These are phyloP conservation scores for Microctenopoma stevenorrisi DNA, from an alignment of 2,797 vertebrate species.

Conservation along the genomic window DNA sequence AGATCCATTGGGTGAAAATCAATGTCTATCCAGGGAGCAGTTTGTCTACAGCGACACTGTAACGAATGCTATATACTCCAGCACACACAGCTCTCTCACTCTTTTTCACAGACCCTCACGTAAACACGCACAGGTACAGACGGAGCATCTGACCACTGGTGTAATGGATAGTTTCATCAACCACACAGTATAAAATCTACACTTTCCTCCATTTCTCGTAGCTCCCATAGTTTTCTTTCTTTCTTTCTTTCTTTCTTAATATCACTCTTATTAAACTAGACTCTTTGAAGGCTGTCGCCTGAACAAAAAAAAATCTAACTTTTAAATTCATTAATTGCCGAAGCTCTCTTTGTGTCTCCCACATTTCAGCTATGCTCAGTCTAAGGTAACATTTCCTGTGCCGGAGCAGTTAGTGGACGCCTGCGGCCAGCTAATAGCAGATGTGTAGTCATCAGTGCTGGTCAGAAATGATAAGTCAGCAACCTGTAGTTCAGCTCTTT, in stretches of 20 bases:
- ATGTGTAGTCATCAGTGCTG: constrained; percentile 63
- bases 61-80: constrained; percentile 73
- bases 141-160: constrained; percentile 7
- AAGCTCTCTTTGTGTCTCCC: background rate
- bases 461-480: constrained; percentile 68
- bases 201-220: constrained; percentile 7
- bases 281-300: too few relatives aligned
- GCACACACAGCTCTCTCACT: constrained; percentile 43
- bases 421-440: constrained; percentile 61
- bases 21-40: constrained; percentile 80
- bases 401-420: constrained; percentile 65
- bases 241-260: too few relatives aligned
- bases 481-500: constrained; percentile 63
- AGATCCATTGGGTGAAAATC: constrained; percentile 83
- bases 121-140: constrained; percentile 35
- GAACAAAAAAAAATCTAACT: too few relatives aligned
- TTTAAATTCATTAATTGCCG: too few relatives aligned
- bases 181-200: constrained; percentile 11
- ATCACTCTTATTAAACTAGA: too few relatives aligned
- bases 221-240: background rate
- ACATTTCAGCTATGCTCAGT: constrained; percentile 55
- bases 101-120: constrained; percentile 8
- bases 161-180: constrained; percentile 52
- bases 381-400: constrained; percentile 57
- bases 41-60: constrained; percentile 77